phyloP scores from a whole-genome alignment of 2,113 vertebrate species.

The Chionomys nivalis region DNA sequence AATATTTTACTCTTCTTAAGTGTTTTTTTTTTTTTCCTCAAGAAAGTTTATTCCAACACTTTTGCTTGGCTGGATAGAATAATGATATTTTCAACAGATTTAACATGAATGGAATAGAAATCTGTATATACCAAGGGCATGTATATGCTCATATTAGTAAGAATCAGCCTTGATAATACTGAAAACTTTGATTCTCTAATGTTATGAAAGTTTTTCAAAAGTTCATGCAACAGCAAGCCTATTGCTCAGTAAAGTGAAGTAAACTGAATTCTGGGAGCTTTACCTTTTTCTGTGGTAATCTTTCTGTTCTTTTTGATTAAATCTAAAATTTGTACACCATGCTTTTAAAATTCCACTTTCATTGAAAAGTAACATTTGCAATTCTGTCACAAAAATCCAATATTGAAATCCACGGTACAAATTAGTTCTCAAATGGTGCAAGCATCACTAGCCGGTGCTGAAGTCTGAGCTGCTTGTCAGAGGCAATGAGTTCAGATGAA shows the following conservation, averaged over 20 bases:
- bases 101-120: background rate
- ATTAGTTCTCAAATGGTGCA: slow-evolving; percentile 74
- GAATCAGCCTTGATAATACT: background rate
- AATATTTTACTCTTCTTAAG: background rate
- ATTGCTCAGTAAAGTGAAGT: slow-evolving; percentile 19
- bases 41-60: background rate
- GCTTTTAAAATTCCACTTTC: slow-evolving; percentile 54
- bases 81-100: background rate
- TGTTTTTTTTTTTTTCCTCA: slow-evolving; percentile 39
- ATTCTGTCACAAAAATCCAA: slow-evolving; percentile 60
- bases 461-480: slow-evolving; percentile 39
- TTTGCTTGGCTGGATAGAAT: background rate
- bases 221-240: background rate
- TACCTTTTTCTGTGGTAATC: background rate
- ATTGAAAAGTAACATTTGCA: slow-evolving; percentile 56
- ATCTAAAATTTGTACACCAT: slow-evolving; percentile 31
- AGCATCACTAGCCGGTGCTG: slow-evolving; percentile 61
- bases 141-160: background rate
- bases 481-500: slow-evolving; percentile 58
- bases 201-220: slow-evolving; percentile 38
- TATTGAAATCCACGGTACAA: slow-evolving; percentile 64
- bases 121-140: background rate
- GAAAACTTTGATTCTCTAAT: background rate
- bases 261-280: slow-evolving; percentile 20
- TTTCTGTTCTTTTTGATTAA: background rate